Conservation (phyloP, 2,113 vertebrate species). For the Erpornis zantholeuca region DNA sequence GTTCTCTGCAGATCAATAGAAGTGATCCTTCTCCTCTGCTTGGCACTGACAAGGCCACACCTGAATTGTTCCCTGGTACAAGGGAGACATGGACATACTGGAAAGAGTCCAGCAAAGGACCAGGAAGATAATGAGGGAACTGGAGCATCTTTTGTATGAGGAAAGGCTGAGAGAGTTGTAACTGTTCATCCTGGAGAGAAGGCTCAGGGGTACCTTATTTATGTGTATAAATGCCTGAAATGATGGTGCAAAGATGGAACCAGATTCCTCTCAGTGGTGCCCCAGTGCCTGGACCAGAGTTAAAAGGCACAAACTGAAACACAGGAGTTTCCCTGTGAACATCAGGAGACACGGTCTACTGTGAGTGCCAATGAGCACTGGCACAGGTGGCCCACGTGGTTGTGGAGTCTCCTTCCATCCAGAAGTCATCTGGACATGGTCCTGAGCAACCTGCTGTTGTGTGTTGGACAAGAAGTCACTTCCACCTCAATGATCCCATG, state of each 20-base stretch:
- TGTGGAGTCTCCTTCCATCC: neutral
- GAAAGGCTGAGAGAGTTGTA: neutral
- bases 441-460: neutral
- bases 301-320: neutral
- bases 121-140: neutral
- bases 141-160: neutral
- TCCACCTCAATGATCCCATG: neutral
- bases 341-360: neutral
- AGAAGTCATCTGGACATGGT: neutral
- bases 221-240: neutral
- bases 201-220: neutral
- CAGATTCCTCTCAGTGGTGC: neutral
- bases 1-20: neutral
- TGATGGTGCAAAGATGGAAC: neutral
- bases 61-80: neutral
- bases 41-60: neutral
- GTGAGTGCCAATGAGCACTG: neutral
- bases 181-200: neutral
- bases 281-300: neutral
- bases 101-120: neutral
- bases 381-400: neutral
- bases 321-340: neutral
- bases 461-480: neutral
- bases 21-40: neutral
- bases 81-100: neutral